Evolutionary conservation across 2,797 vertebrate genomes (phyloP), one percentile per base, ranked within the genome.

Genomic region (Mycteria americana): DNA sequence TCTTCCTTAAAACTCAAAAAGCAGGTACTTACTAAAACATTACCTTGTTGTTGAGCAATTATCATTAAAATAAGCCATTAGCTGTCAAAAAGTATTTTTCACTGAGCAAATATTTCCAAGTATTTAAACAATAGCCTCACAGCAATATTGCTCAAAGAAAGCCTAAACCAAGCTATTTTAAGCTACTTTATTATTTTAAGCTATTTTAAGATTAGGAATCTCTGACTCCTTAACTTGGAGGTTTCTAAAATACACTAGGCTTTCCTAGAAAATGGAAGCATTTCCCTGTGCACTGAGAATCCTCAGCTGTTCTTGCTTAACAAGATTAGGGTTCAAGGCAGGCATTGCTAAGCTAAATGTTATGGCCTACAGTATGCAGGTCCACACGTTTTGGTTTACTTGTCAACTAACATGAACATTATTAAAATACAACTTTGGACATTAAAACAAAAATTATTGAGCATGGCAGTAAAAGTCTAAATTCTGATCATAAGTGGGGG

Each of bases 1-100:
- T 91, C 75, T 83, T 77, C 37, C 81, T 91, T 75, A 83, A 75
- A 93, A 94, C 37, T 88, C 30, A 81, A 74, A 51, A 87, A 72
- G 68, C 11, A 89, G 48, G 10, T 75, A 82, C 64, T 68, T 83
- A 82, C 60, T 77, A 89, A 89, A 93, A 80, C 57, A 75, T n/a
- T 53, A 93, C 31, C 48, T 65, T 94, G 54, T 70, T 92, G 79
- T 89, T 84, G n/a, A 91, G 68, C 50, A 89, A 78, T 88, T 83
- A 79, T 69, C 81, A 87, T 63, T 69, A 87, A 89, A 95, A 81
- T 62, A 92, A 91, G 37, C 35, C 72, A 81, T 89, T 48, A 88
- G 41, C 79, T 91, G 73, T 87, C 93, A 96, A 62, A 72, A 80
- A 81, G 27, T 51, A 76, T 79, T 95, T 94, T 92, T 68, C 73